Base-by-base conservation (phyloP, 2,113 vertebrate species). In the Oriolus oriolus region DNA sequence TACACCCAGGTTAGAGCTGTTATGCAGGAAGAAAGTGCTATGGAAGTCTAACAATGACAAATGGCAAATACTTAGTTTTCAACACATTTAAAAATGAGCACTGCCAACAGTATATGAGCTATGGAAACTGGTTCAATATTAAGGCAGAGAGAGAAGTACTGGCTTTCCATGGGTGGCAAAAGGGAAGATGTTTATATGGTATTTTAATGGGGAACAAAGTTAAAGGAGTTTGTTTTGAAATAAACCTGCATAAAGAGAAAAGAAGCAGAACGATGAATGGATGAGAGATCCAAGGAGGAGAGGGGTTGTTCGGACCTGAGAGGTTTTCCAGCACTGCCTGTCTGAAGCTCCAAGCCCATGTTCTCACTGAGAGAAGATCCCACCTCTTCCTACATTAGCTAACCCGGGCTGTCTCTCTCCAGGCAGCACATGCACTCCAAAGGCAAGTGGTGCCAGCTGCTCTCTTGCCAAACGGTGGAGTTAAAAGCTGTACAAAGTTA, bases 401-500 rank as follows among this genome's bases (percentile, higher is more conserved):
- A 89, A 94, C 56, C 80, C 6, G 5, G 83, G 37, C 47, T 84
- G 79, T 54, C 64, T 90, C 75, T 93, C 90, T 93, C 68, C 39
- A 83, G 80, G 92, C 90, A 90, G 86, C 76, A 86, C 73, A 68
- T 22, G 16, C 47, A 84, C 80, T 93, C 88, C 76, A 66, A 80
- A 74, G 90, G 69, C 90, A 76, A 90, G 83, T 35, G 56, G 60
- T 94, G 96, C 92, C 93, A 95, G 83, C 92, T 95, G 93, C 80
- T 95, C 65, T 78, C 73, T 88, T 97, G 95, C 96, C 96, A 96
- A 96, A 89, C 49, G 9, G 80, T 53, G 56, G 60, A 97, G 95
- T 97, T 96, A 95, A 96, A 97, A 96, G 96, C 94, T 90, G 83
- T 90, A 94, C 68, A 89, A 93, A 96, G 86, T 93, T 93, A 93